These are phyloP conservation scores for Notoglanidium macrostoma DNA, from an alignment of 2,797 vertebrate species.

Conservation along the genomic window DNA sequence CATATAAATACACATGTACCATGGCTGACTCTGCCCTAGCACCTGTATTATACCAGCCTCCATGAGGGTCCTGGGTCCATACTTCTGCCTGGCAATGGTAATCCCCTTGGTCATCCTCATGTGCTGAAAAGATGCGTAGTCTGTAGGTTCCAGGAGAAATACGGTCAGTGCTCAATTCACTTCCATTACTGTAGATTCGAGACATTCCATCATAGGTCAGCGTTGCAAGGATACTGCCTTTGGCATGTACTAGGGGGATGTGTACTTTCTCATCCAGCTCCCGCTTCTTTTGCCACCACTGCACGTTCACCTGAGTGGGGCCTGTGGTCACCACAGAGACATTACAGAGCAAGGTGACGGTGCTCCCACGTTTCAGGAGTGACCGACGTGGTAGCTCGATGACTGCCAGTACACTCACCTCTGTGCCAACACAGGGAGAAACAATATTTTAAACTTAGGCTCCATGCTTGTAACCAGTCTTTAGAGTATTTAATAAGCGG, in stretches of 20 bases:
- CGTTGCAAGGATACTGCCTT: conserved; percentile 66
- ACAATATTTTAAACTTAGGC: background rate
- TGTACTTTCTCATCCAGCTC: background rate
- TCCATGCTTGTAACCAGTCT: background rate
- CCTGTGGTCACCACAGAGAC: conserved; percentile 76
- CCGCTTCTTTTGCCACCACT: conserved; percentile 75
- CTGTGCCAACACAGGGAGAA: conserved; percentile 61
- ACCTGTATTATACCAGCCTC: conserved; percentile 83
- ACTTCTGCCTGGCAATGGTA: conserved; percentile 81
- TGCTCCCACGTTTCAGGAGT: conserved; percentile 80
- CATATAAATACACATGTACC: conserved; percentile 83
- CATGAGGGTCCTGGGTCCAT: conserved; percentile 82
- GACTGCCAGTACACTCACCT: conserved; percentile 73
- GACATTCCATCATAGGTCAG: conserved; percentile 80
- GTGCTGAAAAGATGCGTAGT: conserved; percentile 80
- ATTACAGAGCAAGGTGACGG: conserved; percentile 81
- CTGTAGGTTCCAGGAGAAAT: conserved; percentile 73
- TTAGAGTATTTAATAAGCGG: background rate
- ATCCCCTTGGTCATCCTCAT: conserved; percentile 77
- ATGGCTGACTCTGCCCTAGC: conserved; percentile 73
- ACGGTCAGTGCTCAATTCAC: conserved; percentile 81
- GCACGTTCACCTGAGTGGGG: conserved; percentile 74
- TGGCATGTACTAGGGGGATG: conserved; percentile 8
- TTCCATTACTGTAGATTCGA: conserved; percentile 69
- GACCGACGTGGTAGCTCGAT: conserved; percentile 73